Percentiles rank a stretch among this genome's conserved stretches.
These are phyloP conservation scores for Pteromalus puparum DNA, from an alignment of 1,140 invertebrate species.

Conservation along the genomic window DNA sequence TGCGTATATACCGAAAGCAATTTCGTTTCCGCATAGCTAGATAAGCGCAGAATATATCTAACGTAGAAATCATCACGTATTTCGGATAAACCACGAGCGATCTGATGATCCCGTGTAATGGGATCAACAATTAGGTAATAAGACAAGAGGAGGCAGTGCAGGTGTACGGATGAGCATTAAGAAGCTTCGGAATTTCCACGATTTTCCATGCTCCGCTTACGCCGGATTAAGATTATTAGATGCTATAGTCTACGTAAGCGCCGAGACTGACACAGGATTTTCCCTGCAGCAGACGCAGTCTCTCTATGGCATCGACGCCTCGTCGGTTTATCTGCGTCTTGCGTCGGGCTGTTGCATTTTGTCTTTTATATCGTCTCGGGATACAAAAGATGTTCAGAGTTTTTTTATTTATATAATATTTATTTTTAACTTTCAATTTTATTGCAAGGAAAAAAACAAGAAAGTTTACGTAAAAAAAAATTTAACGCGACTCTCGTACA, in stretches of 20 bases:
- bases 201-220: slow-evolving; percentile 32
- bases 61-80: too few relatives aligned
- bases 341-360: neutral
- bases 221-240: slow-evolving; percentile 38
- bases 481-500: too few relatives aligned
- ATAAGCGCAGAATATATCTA: too few relatives aligned
- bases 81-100: too few relatives aligned
- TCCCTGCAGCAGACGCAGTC: neutral
- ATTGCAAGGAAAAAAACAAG: too few relatives aligned
- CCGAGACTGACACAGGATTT: neutral
- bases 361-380: too few relatives aligned
- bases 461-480: too few relatives aligned
- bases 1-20: too few relatives aligned
- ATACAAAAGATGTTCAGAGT: too few relatives aligned
- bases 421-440: too few relatives aligned
- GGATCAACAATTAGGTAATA: slow-evolving; percentile 34
- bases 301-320: neutral
- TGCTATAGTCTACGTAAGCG: neutral
- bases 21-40: too few relatives aligned
- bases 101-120: neutral
- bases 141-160: slow-evolving; percentile 15
- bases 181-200: slow-evolving; percentile 23
- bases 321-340: neutral
- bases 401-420: too few relatives aligned
- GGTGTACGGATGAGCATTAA: slow-evolving; percentile 30